Evolutionary conservation across 2,888 invertebrate genomes (phyloP), one percentile per base, ranked within the genome.

Genomic region (Hydropsyche betteni): DNA sequence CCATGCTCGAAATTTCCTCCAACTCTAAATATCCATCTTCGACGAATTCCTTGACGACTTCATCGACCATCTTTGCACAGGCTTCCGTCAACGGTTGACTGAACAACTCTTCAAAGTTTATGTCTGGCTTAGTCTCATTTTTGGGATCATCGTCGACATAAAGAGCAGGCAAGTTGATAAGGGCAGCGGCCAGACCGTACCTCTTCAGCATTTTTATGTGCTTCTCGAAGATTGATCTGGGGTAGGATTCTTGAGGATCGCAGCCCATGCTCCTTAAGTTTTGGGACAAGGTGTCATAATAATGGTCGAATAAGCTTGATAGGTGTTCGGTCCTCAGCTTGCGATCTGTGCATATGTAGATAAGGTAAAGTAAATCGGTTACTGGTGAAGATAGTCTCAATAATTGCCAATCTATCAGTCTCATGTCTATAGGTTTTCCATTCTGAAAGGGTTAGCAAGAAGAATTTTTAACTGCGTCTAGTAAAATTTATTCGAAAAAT

Each of bases 361-460:
- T 24, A 6, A 70, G 6, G 36, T 70, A 70, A 5, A 34, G 8
- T 33, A 70, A 34, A 34, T 70, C 70, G 5, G 70, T 70, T 24
- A 70, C 52, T 7, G 70, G 70, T 12, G 70, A 70, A 14, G 70
- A 7, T 0, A 34, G 36, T 70, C 70, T 70, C 5, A 53, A 5
- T 33, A 70, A 7, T 53, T 70, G 70, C 70, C 70, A 70, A 10
- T 70, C 70, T n/a, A 70, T 44, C 12, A 70, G 16, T 53, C 24
- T 44, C 50, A 69, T 50, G 16, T 51, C 51, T 10, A 24, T 34
- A 5, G 51, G 50, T 69, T 69, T 69, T n/a, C n/a, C 69, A 14
- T 69, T 51, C 69, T 69, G 69, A 50, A 69, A 69, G 24, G 24
- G 24, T 24, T 24, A 24, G 24, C 24, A 24, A 24, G 24, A 24